Evolutionary conservation across 2,888 invertebrate genomes (phyloP).

Genomic region (Calameuta pallipes): DNA sequence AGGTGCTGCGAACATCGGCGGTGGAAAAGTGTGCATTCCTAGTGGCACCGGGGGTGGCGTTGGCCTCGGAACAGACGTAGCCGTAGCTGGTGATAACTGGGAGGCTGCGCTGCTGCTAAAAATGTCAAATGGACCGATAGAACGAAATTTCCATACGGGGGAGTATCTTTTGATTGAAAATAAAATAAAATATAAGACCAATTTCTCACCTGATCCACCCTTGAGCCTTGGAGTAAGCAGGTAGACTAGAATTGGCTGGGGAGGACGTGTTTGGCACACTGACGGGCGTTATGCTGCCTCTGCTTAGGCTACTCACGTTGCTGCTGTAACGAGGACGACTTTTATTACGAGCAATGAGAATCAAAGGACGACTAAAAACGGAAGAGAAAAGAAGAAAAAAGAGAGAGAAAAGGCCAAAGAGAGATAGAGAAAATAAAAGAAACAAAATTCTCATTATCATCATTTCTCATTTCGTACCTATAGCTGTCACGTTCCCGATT

Average conservation of each 20-base stretch:
- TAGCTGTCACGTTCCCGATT: conserved; percentile 86
- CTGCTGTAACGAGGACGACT: conserved; percentile 70
- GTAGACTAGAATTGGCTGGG: conserved; percentile 73
- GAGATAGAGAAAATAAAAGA: neutral
- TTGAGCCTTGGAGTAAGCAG: conserved; percentile 67
- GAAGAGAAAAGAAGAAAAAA: neutral
- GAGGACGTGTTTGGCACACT: conserved; percentile 68
- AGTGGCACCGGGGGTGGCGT: conserved; percentile 70
- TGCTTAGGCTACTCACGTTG: conserved; percentile 86
- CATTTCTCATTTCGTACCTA: conserved; percentile 71
- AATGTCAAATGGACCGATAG: neutral
- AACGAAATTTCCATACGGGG: neutral
- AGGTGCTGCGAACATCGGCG: conserved; percentile 77
- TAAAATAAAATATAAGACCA: conserved; percentile 12
- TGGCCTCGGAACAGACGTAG: conserved; percentile 69
- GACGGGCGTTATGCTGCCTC: conserved; percentile 75
- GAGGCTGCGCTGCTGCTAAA: conserved; percentile 60
- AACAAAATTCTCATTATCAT: neutral
- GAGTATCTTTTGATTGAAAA: conserved; percentile 5
- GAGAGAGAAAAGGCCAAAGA: no score
- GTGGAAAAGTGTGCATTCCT: conserved; percentile 71
- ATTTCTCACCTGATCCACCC: conserved; percentile 64
- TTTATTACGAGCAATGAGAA: conserved; percentile 3
- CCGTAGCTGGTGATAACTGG: conserved; percentile 67
- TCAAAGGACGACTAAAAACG: neutral